Percentiles rank a stretch among this genome's conserved stretches.
Conservation (phyloP, 2,888 invertebrate species). For the Lepidochrysops patricia region DNA sequence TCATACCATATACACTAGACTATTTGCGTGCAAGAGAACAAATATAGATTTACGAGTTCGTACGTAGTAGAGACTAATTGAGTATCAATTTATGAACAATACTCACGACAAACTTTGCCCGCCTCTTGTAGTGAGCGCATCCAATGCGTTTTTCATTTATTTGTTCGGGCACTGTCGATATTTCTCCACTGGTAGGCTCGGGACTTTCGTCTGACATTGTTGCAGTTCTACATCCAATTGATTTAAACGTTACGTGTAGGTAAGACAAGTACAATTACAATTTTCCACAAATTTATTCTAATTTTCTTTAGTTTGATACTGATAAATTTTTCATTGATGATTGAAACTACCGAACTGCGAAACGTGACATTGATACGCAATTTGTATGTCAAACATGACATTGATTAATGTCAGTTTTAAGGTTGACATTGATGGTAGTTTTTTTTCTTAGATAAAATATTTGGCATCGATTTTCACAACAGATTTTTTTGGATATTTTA, state of each 20-base stretch:
- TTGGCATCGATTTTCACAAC: no score
- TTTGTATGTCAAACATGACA: conserved; percentile 14
- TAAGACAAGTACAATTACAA: conserved; percentile 20
- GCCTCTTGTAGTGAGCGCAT: conserved; percentile 88
- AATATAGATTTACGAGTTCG: conserved; percentile 36
- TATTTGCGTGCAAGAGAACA: conserved; percentile 44
- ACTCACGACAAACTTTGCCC: conserved; percentile 90
- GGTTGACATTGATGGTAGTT: not conserved
- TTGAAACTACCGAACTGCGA: not conserved
- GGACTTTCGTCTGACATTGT: conserved; percentile 51
- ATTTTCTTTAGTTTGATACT: conserved; percentile 26
- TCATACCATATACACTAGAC: conserved; percentile 31
- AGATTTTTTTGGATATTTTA: no score
- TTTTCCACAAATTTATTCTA: conserved; percentile 19
- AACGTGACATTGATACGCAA: not conserved
- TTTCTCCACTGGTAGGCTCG: conserved; percentile 37
- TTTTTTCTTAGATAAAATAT: conserved; percentile 22
- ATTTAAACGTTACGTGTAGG: not conserved
- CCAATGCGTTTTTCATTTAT: conserved; percentile 74
- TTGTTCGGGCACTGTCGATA: conserved; percentile 32
- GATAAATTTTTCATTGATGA: conserved; percentile 24
- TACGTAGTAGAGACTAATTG: not conserved
- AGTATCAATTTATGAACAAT: not conserved
- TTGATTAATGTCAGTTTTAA: not conserved
- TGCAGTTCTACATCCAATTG: conserved; percentile 17